Conservation (phyloP, 2,797 vertebrate species). For the Meda fulgida region DNA sequence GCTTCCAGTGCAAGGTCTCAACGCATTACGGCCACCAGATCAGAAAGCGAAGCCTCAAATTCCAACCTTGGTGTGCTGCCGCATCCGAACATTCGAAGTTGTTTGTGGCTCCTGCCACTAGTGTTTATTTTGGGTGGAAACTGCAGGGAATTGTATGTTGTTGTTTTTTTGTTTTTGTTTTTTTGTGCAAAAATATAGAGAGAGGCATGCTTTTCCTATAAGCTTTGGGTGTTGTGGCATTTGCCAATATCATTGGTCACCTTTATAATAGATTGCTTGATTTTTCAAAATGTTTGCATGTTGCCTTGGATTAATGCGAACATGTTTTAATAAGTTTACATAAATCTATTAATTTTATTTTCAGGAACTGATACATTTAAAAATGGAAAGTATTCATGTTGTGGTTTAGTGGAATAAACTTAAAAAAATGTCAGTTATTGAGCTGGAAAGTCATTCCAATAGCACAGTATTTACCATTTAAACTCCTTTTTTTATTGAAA, state of each 20-base stretch:
- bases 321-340: neutral
- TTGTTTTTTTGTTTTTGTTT: no score
- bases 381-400: no score
- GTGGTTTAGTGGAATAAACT: neutral
- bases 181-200: neutral
- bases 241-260: neutral
- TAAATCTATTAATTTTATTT: neutral
- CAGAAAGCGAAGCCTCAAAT: no score
- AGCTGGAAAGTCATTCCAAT: neutral
- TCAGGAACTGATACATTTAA: neutral
- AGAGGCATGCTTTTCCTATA: neutral
- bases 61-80: no score
- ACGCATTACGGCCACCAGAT: no score
- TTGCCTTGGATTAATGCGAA: neutral
- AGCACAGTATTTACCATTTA: neutral
- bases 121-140: no score
- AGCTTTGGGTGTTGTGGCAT: neutral
- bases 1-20: no score
- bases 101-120: no score
- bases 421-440: neutral
- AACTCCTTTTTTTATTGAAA: neutral
- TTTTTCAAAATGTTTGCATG: neutral
- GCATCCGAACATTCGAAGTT: no score
- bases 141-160: no score
- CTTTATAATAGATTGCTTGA: neutral